Evolutionary conservation across 2,797 vertebrate species (phyloP).

Genomic region (Ficedula albicollis): DNA sequence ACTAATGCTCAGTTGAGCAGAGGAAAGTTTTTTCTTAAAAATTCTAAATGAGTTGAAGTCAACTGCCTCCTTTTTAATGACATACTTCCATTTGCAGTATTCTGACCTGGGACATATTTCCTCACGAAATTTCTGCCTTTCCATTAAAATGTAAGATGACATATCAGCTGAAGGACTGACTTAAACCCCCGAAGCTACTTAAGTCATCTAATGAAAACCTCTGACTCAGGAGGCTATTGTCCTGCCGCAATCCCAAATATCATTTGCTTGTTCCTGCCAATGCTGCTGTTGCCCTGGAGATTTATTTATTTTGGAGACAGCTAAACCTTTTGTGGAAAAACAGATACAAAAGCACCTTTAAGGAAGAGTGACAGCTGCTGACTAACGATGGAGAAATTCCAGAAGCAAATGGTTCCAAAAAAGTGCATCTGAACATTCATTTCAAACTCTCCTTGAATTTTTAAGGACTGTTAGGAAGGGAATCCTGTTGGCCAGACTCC

Average conservation of each 20-base stretch:
- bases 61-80: neutral
- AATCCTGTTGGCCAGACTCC: neutral
- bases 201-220: neutral
- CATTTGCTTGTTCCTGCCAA: neutral
- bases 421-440: neutral
- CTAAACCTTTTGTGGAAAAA: neutral
- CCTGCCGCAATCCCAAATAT: neutral
- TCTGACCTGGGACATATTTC: neutral
- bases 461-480: neutral
- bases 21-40: neutral
- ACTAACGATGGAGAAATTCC: neutral
- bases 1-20: neutral
- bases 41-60: neutral
- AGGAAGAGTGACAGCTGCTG: neutral
- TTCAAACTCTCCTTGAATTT: neutral
- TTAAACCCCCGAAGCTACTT: neutral
- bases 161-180: neutral
- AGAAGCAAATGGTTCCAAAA: neutral
- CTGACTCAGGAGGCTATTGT: slow-evolving; percentile 1
- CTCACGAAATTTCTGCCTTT: neutral
- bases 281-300: neutral
- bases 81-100: neutral
- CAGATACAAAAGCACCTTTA: neutral
- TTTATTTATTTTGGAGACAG: neutral
- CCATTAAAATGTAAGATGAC: neutral